Conservation (phyloP, 1,140 invertebrate species). For the Drosophila triauraria region DNA sequence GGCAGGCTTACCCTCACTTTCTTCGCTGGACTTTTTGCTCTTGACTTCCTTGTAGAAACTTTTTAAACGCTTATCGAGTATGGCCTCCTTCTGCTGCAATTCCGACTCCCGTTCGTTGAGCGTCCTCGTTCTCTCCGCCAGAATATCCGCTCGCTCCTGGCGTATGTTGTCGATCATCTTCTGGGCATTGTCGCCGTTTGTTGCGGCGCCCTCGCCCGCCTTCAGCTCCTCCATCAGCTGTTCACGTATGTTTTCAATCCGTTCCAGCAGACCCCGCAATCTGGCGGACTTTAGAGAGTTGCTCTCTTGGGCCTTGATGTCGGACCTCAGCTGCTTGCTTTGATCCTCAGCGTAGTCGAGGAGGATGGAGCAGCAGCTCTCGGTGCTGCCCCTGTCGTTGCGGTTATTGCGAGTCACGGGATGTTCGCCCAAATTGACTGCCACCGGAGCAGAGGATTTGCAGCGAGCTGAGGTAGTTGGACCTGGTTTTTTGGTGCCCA, state of each 20-base stretch:
- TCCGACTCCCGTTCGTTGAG: constrained; percentile 57
- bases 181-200: constrained; percentile 48
- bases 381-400: constrained; percentile 30
- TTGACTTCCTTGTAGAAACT: constrained; percentile 60
- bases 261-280: constrained; percentile 57
- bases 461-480: not conserved
- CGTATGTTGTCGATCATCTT: constrained; percentile 67
- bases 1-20: not conserved
- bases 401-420: not conserved
- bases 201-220: constrained; percentile 27
- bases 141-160: constrained; percentile 59
- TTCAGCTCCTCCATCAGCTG: constrained; percentile 67
- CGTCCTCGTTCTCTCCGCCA: constrained; percentile 23
- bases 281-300: constrained; percentile 58
- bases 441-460: constrained; percentile 1
- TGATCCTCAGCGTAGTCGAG: constrained; percentile 80
- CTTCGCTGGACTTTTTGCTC: constrained; percentile 1
- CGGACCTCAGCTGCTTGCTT: constrained; percentile 64
- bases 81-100: constrained; percentile 69
- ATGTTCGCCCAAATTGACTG: constrained; percentile 62
- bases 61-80: constrained; percentile 64
- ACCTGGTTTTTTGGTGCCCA: constrained; percentile 5
- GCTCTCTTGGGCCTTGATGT: constrained; percentile 49
- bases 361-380: constrained; percentile 69
- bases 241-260: constrained; percentile 65